phyloP scores from a whole-genome alignment of 2,113 vertebrate genomes.

The Alexandromys fortis region DNA sequence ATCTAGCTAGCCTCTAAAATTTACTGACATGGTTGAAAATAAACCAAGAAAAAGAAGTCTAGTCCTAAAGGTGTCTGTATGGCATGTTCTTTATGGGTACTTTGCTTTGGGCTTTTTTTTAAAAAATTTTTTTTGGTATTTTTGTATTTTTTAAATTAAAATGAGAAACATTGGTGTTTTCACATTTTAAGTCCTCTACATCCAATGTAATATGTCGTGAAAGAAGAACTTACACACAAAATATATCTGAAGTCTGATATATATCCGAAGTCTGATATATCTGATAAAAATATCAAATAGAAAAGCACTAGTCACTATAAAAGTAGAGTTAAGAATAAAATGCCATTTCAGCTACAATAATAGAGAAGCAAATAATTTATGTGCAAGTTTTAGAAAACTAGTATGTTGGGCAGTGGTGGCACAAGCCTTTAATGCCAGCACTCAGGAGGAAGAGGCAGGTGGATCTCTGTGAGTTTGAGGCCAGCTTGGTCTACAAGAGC shows the following conservation, averaged over 20 bases:
- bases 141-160: not conserved
- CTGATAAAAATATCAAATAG: slow-evolving; percentile 25
- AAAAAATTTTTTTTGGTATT: not conserved
- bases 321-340: slow-evolving; percentile 43
- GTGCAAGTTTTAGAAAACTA: slow-evolving; percentile 14
- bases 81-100: not conserved
- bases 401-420: not conserved
- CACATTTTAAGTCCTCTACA: not conserved
- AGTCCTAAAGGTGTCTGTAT: not conserved
- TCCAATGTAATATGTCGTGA: not conserved
- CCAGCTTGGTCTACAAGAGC: no score
- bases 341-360: not conserved
- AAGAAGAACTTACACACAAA: not conserved
- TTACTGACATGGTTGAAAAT: not conserved
- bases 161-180: not conserved
- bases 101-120: not conserved
- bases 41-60: not conserved
- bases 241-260: slow-evolving; percentile 12
- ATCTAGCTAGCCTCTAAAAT: not conserved
- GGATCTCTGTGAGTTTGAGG: no score
- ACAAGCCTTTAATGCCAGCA: no score
- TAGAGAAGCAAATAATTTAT: not conserved
- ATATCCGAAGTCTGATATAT: slow-evolving; percentile 18
- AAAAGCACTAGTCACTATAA: not conserved
- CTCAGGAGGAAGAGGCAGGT: no score